These are phyloP conservation scores for Eupleurogrammus muticus DNA, from an alignment of 2,797 vertebrate species.

Conservation along the genomic window DNA sequence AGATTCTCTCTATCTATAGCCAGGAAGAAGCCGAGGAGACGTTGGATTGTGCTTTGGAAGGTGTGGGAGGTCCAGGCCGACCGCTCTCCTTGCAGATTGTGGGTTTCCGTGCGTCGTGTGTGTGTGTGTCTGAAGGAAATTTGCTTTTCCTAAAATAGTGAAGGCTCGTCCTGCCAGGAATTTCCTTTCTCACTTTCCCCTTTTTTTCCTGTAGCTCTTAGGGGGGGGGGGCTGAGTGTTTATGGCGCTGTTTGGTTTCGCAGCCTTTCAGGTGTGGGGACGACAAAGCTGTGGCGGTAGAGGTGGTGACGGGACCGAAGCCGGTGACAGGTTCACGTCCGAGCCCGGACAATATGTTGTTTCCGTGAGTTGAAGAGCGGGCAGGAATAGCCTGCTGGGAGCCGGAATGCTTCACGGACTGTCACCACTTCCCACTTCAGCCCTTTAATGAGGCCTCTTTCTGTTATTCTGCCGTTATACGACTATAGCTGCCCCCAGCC, in stretches of 20 bases:
- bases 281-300: constrained; percentile 30
- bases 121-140: constrained; percentile 59
- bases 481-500: not conserved
- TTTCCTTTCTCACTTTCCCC: constrained; percentile 51
- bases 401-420: constrained; percentile 46
- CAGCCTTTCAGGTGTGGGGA: constrained; percentile 43
- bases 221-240: not conserved
- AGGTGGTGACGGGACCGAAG: constrained; percentile 54
- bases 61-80: constrained; percentile 23
- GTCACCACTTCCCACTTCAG: constrained; percentile 42
- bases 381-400: constrained; percentile 68
- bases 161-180: constrained; percentile 54
- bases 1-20: constrained; percentile 5
- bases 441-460: not conserved
- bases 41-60: constrained; percentile 7
- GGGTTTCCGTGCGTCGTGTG: constrained; percentile 2
- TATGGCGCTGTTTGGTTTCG: constrained; percentile 26
- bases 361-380: constrained; percentile 46
- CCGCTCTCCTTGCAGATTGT: not conserved
- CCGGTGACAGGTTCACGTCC: constrained; percentile 62
- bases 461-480: too few species aligned
- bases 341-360: constrained; percentile 58
- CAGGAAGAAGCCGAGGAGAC: not conserved
- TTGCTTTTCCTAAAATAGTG: constrained; percentile 68
- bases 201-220: constrained; percentile 31